Conservation (phyloP, 2,888 invertebrate genomes). For the Lasioglossum lativentre region DNA sequence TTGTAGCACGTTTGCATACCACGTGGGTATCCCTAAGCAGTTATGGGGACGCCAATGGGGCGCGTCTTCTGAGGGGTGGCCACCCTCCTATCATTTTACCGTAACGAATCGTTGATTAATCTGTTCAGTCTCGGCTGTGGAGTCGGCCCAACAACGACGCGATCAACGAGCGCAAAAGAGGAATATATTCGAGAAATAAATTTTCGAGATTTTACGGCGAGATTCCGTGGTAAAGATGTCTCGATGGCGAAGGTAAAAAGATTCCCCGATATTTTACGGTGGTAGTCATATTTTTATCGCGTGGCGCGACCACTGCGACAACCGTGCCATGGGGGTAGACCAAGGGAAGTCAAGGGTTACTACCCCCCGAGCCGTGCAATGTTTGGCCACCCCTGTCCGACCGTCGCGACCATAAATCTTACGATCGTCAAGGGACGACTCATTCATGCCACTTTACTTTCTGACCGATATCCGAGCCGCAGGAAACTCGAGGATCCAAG, state of each 20-base stretch:
- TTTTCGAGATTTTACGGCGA: background rate
- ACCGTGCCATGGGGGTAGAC: conserved; percentile 74
- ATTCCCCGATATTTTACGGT: conserved; percentile 43
- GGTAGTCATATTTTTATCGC: conserved; percentile 65
- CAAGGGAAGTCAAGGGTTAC: conserved; percentile 82
- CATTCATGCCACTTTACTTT: conserved; percentile 83
- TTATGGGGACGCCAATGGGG: background rate
- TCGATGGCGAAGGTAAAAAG: conserved; percentile 2
- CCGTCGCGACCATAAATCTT: conserved; percentile 83
- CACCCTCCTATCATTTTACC: background rate
- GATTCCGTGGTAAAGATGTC: background rate
- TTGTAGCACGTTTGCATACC: conserved; percentile 1
- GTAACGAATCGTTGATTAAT: conserved; percentile 18
- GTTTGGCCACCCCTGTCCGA: conserved; percentile 72
- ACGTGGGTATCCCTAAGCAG: background rate
- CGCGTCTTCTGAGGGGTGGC: conserved; percentile 1
- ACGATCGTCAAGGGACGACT: conserved; percentile 83
- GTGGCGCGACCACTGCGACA: conserved; percentile 59
- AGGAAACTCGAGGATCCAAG: conserved; percentile 65
- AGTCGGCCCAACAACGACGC: background rate
- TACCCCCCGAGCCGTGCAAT: conserved; percentile 71
- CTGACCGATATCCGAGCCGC: conserved; percentile 77
- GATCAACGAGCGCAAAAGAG: background rate
- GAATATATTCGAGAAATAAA: background rate
- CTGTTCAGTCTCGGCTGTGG: background rate